These are phyloP conservation scores for Shinisaurus crocodilurus DNA, from an alignment of 2,113 vertebrate genomes.

Conservation along the genomic window DNA sequence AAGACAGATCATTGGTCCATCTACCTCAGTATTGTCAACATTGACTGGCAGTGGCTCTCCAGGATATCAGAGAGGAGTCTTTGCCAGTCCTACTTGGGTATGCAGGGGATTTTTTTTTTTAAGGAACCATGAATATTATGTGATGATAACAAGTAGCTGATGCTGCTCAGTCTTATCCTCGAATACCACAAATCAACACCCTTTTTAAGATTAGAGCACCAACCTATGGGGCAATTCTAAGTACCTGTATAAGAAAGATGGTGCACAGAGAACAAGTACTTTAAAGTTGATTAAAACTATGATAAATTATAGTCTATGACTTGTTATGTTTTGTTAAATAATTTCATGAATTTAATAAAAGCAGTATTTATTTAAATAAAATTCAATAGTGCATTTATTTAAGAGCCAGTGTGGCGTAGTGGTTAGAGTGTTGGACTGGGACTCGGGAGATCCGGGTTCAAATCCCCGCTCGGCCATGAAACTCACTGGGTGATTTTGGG, in stretches of 20 bases:
- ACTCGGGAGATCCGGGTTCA: no score
- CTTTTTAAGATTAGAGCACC: not conserved
- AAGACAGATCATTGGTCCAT: no score
- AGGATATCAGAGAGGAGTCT: no score
- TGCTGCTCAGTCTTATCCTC: not conserved
- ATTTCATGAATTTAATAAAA: not conserved
- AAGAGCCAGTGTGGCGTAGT: no score
- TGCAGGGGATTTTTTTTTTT: no score
- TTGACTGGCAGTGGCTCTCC: no score
- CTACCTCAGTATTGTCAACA: no score
- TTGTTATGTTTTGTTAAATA: not conserved
- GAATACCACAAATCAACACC: not conserved
- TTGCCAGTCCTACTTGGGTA: no score
- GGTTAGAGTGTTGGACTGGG: no score
- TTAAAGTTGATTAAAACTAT: slow-evolving; percentile 26
- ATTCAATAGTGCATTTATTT: slow-evolving; percentile 31
- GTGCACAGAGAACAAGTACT: slow-evolving; percentile 31
- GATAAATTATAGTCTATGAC: not conserved
- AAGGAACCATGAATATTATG: not conserved
- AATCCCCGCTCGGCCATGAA: no score
- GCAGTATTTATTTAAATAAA: not conserved
- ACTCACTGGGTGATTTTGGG: no score
- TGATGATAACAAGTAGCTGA: not conserved
- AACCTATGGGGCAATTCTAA: slow-evolving; percentile 18
- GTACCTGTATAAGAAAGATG: slow-evolving; percentile 19